Conservation (phyloP, 2,797 vertebrate species). For the Esox lucius region DNA sequence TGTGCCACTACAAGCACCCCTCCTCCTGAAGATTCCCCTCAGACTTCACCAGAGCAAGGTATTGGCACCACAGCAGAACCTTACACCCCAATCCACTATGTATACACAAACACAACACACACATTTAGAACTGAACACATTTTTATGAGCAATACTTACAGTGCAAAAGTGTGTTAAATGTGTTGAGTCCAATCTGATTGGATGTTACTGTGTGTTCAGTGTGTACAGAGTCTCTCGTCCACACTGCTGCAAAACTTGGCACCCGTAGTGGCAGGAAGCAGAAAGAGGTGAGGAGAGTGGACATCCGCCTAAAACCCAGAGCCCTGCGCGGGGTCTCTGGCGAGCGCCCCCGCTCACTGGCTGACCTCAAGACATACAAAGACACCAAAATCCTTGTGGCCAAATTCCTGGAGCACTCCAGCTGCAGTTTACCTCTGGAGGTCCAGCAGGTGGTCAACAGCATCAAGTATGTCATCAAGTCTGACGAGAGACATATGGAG, state of each 20-base stretch:
- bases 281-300: conserved; percentile 72
- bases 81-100: not conserved
- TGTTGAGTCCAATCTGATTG: not conserved
- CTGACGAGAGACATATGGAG: conserved; percentile 90
- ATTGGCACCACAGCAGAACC: conserved; percentile 17
- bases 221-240: conserved; percentile 46
- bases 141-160: not conserved
- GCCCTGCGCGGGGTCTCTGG: conserved; percentile 65
- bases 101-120: not conserved
- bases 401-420: conserved; percentile 93
- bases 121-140: not conserved
- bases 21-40: conserved; percentile 67
- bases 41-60: conserved; percentile 77
- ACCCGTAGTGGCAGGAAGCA: conserved; percentile 70
- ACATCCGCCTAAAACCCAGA: conserved; percentile 75
- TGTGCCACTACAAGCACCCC: conserved; percentile 65
- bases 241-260: conserved; percentile 64
- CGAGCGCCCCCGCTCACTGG: conserved; percentile 83
- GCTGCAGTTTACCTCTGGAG: conserved; percentile 87
- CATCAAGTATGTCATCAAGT: conserved; percentile 86
- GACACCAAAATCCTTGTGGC: conserved; percentile 95
- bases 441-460: conserved; percentile 91
- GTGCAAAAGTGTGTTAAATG: not conserved
- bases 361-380: conserved; percentile 90
- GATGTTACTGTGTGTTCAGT: conserved; percentile 56